Percentiles rank a stretch among this genome's conserved stretches.
These are phyloP conservation scores for Ceratotherium simum DNA, from an alignment of 2,113 vertebrate genomes.

Conservation along the genomic window DNA sequence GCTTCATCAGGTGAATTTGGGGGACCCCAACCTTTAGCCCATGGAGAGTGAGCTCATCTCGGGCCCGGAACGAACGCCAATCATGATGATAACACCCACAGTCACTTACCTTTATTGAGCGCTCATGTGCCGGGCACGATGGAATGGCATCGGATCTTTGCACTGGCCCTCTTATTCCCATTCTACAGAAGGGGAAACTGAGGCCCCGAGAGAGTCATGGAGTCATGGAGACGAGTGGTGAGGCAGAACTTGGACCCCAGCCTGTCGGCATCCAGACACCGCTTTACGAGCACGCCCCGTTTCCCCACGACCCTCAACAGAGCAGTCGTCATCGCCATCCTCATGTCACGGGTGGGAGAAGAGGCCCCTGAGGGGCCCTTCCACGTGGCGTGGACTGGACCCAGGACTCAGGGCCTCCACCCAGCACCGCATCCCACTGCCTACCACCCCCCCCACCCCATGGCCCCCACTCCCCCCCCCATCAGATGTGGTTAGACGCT, in stretches of 20 bases:
- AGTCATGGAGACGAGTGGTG: rapidly evolving
- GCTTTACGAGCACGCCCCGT: rapidly evolving
- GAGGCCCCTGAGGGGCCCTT: rapidly evolving
- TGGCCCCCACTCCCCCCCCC: neutral
- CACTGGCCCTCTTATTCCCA: rapidly evolving
- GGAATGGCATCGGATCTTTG: neutral
- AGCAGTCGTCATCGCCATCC: rapidly evolving
- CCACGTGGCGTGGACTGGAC: rapidly evolving
- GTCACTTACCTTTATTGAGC: neutral
- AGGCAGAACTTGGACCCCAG: neutral
- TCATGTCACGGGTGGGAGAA: neutral
- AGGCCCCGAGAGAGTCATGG: neutral
- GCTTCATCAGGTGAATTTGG: neutral
- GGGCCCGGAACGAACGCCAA: neutral
- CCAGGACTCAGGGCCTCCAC: neutral
- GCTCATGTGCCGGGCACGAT: rapidly evolving
- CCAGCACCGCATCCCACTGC: neutral
- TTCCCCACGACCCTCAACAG: neutral
- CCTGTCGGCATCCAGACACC: neutral
- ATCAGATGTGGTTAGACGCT: neutral
- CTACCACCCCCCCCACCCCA: rapidly evolving
- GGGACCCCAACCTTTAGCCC: neutral
- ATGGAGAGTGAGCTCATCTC: neutral
- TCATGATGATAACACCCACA: neutral
- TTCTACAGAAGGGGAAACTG: neutral